Evolutionary conservation across 1,140 invertebrate species (phyloP), one percentile per base, ranked within the genome.

Genomic region (Nylanderia fulva): DNA sequence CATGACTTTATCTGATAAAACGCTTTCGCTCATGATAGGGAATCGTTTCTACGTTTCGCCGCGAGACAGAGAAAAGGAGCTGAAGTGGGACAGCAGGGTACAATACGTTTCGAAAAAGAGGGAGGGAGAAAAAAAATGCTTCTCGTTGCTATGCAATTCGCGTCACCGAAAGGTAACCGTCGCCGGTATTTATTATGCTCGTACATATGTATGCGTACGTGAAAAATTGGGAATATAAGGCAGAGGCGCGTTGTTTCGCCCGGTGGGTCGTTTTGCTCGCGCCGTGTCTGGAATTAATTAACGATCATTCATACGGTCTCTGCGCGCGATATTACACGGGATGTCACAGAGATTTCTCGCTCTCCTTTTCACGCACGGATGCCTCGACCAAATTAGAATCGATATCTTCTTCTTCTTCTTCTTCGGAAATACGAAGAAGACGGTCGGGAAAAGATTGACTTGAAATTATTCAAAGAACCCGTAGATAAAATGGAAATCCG

Each of bases 1-100:
- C 90, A 66, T 69, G 85, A 88, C 84, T 86, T 91, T 92, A 92
- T 91, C 91, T 92, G 91, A 92, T 92, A 91, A 91, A 91, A 76
- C 39, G 54, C n/a, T 60, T 77, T 58, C 27, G 21, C 74, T 60
- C 58, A 74, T 83, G 90, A 90, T 89, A 83, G 75, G 76, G 85
- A 77, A 64, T 54, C 80, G 64, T 80, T 89, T 69, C 61, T 68
- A 56, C 72, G 45, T 77, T 66, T 58, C 21, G 56, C 27, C 15
- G 66, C 80, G 60, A n/a, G n/a, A 7, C 29, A 60, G 71, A 88
- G 66, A 33, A 88, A 85, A 74, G 69, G n/a, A n/a, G 66, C 45
- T 39, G 21, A 33, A 33, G 29, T n/a, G n/a, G 3, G 36, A 36
- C 48, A 29, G 33, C 6, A n/a, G 3, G 66, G 52, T 45, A 56